phyloP scores from a whole-genome alignment of 2,888 invertebrate genomes.

The Leucophora obtusa region DNA sequence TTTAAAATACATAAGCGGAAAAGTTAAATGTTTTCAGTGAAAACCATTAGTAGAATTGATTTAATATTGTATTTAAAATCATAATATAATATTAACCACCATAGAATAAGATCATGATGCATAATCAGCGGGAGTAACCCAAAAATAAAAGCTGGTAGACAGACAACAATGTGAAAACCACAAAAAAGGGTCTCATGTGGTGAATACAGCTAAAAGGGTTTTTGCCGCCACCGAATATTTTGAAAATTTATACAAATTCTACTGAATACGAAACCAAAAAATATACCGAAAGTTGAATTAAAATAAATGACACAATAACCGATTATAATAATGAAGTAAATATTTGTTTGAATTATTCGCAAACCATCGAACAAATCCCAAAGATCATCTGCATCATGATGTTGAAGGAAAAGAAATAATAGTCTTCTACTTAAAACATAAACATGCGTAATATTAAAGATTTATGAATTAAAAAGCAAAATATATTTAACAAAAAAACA shows the following conservation, averaged over 20 bases:
- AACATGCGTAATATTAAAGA: conserved; percentile 61
- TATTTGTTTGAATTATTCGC: conserved; percentile 31
- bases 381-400: conserved; percentile 18
- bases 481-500: background rate
- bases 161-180: conserved; percentile 56
- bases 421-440: background rate
- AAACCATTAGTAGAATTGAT: conserved; percentile 25
- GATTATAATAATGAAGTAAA: conserved; percentile 63
- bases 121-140: conserved; percentile 55
- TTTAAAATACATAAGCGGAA: background rate
- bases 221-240: conserved; percentile 53
- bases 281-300: conserved; percentile 45
- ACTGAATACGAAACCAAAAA: conserved; percentile 30
- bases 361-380: conserved; percentile 9
- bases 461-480: conserved; percentile 52
- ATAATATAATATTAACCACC: conserved; percentile 20
- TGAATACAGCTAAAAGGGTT: conserved; percentile 45
- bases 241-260: conserved; percentile 52
- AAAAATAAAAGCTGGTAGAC: conserved; percentile 18
- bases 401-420: background rate
- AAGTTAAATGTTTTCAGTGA: background rate
- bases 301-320: conserved; percentile 63
- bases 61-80: conserved; percentile 31
- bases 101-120: conserved; percentile 31
- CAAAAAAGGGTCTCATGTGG: conserved; percentile 57